Conservation (phyloP, 2,888 invertebrate genomes). For the Chelonus formosanus region DNA sequence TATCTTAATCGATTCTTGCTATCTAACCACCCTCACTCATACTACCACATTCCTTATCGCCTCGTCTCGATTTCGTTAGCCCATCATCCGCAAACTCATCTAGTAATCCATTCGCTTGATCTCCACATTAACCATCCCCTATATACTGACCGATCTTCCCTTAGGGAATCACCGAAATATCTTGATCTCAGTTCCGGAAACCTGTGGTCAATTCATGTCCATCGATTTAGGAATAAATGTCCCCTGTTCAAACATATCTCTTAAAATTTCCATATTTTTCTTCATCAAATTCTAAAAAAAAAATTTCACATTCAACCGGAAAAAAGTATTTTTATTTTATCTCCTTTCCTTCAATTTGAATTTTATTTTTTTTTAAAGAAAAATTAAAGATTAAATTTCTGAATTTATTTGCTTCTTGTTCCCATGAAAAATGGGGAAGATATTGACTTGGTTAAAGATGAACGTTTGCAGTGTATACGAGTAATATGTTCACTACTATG, state of each 20-base stretch:
- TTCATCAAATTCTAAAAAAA: too few species aligned
- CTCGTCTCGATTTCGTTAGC: conserved; percentile 13
- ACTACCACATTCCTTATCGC: conserved; percentile 11
- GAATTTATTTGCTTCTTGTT: not conserved
- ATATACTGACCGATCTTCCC: conserved; percentile 25
- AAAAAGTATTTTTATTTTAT: too few species aligned
- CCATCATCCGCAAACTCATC: conserved; percentile 25
- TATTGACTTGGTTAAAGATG: too few species aligned
- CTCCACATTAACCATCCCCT: conserved; percentile 23
- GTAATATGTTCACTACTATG: not conserved
- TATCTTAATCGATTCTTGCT: conserved; percentile 14
- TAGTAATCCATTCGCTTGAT: conserved; percentile 30
- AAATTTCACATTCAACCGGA: too few species aligned
- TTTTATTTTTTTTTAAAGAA: too few species aligned
- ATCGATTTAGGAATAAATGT: not conserved
- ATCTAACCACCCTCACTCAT: conserved; percentile 8
- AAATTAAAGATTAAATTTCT: too few species aligned
- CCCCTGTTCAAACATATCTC: too few species aligned
- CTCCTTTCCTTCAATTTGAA: too few species aligned
- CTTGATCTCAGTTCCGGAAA: not conserved
- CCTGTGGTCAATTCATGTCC: not conserved
- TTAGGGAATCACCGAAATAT: conserved; percentile 24
- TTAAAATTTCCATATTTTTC: too few species aligned
- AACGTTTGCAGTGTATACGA: too few species aligned
- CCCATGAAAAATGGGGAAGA: not conserved